Base-by-base conservation (phyloP, 2,888 invertebrate species). In the Archaeoteleia sp. region DNA sequence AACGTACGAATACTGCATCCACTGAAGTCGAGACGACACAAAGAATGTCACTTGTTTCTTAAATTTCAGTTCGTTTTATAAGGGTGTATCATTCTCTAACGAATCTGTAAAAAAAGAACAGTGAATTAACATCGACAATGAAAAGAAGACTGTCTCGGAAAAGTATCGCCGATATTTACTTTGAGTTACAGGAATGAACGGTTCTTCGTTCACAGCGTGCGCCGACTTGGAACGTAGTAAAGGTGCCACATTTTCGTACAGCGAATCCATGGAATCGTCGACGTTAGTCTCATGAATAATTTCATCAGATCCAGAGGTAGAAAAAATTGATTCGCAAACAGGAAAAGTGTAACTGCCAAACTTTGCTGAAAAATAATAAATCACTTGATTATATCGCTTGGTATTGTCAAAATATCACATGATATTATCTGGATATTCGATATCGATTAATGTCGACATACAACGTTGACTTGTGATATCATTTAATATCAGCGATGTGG, bases 341-440 rank as follows among this genome's bases (percentile, higher is more conserved):
- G 78, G 74, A 43, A 76, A 77, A 42, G 74, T 74, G 32, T 75
- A 74, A 13, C 78, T 81, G n/a, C 73, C 75, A 13, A 63, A 74
- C 39, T 72, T 69, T 29, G 49, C 78, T 78, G 53, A 39, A 61
- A 35, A 62, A 14, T 6, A 15, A 49, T n/a, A n/a, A n/a, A n/a
- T n/a, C n/a, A n/a, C n/a, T n/a, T n/a, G n/a, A n/a, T n/a, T n/a
- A n/a, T n/a, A n/a, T n/a, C n/a, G n/a, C n/a, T n/a, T n/a, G n/a
- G n/a, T n/a, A n/a, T n/a, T n/a, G n/a, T n/a, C n/a, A n/a, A n/a
- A n/a, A n/a, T n/a, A n/a, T n/a, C n/a, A n/a, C n/a, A n/a, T n/a
- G n/a, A n/a, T n/a, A n/a, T n/a, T n/a, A n/a, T n/a, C n/a, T n/a
- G n/a, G n/a, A n/a, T n/a, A n/a, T n/a, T n/a, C n/a, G n/a, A n/a